Conservation (phyloP, 1,140 invertebrate species). For the Lethocerus indicus region DNA sequence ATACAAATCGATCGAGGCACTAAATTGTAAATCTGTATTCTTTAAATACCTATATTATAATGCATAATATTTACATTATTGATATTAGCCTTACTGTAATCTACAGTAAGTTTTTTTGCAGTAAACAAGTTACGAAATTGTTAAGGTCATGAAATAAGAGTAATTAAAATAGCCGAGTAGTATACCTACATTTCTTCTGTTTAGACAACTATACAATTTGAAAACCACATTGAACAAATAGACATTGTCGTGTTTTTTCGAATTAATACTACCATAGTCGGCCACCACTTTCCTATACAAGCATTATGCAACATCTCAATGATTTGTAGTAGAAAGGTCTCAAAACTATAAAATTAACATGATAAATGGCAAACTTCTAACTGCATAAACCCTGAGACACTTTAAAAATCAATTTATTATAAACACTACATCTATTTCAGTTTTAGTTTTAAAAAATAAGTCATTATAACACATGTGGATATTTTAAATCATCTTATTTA, state of each 20-base stretch:
- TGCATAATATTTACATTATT: constrained; percentile 11
- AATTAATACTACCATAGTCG: constrained; percentile 8
- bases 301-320: constrained; percentile 9
- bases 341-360: constrained; percentile 6
- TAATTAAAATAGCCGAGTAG: constrained; percentile 6
- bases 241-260: constrained; percentile 6
- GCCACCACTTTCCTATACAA: constrained; percentile 12
- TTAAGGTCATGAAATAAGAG: constrained; percentile 2
- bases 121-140: constrained; percentile 4
- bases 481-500: constrained; percentile 15
- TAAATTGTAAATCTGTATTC: constrained; percentile 13
- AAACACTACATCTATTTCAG: constrained; percentile 16
- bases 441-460: constrained; percentile 17
- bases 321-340: constrained; percentile 1
- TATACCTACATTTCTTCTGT: constrained; percentile 10
- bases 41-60: constrained; percentile 13
- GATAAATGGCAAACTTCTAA: constrained; percentile 12
- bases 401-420: constrained; percentile 16
- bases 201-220: constrained; percentile 11
- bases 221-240: constrained; percentile 12
- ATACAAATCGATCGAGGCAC: constrained; percentile 13
- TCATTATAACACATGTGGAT: constrained; percentile 16
- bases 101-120: constrained; percentile 4
- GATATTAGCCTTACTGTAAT: constrained; percentile 1
- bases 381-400: constrained; percentile 16